Base-by-base conservation (phyloP, 2,797 vertebrate species). In the Neosilurus hyrtlii region DNA sequence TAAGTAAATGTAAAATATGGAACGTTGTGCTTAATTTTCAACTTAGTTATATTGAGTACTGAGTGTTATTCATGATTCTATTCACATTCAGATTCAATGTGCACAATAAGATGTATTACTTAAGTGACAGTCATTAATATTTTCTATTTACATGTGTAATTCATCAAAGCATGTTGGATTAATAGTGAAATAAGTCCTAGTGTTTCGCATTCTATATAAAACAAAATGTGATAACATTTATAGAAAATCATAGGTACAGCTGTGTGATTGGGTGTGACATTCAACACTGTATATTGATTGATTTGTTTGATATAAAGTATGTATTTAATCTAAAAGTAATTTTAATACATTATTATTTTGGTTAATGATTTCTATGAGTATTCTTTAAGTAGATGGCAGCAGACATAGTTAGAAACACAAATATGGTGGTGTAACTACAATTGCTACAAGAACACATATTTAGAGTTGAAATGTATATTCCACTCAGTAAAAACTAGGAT, bases 101-200 rank as follows among this genome's bases (percentile, higher is more conserved):
- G 89, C 91, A 91, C 89, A 91, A 84, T 87, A 92, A 90, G 87
- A 92, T 93, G 88, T 88, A 89, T 89, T 89, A 91, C 84, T 89
- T 90, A 89, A 86, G 89, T 89, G 86, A 91, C 87, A 90, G 89
- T 90, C 89, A 89, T 90, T 91, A 91, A 83, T 89, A 91, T 89
- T 90, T 86, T 86, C 83, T 90, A 92, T 87, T 86, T 89, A 93
- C 91, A 91, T 89, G 91, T 91, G 90, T 83, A 89, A 72, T 88
- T 86, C 89, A 87, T 91, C 83, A 90, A 86, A 81, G 87, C 76
- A 65, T 83, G 86, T 83, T 84, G 74, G 37, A 84, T 75, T 66
- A 49, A 80, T 86, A 86, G 84, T 88, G 89, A 92, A 93, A 93
- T 92, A 89, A 93, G 90, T 88, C 91, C 62, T 14, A 51, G 73